A percentile compares a stretch with the other conserved stretches of the same genome.
These are phyloP conservation scores for Felis catus DNA, from an alignment of 2,113 vertebrate genomes.

Conservation along the genomic window DNA sequence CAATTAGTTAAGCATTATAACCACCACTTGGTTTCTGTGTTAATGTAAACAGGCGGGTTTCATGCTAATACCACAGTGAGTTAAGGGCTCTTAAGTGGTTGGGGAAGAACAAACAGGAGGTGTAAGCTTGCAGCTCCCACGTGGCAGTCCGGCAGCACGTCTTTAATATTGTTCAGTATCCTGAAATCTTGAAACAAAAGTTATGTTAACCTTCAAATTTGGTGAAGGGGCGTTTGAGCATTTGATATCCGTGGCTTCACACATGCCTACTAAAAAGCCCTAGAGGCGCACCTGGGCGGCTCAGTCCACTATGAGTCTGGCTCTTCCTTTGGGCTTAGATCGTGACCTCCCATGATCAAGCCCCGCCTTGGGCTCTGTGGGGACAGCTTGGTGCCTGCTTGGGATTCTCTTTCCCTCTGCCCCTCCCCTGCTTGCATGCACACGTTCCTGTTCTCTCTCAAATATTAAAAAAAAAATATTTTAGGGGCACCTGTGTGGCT, in stretches of 20 bases:
- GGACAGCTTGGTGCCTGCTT: no score
- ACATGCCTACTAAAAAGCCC: not conserved
- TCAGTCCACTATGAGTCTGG: no score
- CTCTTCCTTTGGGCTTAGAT: no score
- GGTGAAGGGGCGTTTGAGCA: not conserved
- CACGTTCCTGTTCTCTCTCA: no score
- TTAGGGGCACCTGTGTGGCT: no score
- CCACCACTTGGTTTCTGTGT: not conserved
- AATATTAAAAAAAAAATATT: no score
- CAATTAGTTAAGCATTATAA: not conserved
- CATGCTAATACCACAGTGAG: not conserved
- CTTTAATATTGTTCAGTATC: not conserved
- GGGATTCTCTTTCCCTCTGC: no score
- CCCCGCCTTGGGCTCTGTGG: no score
- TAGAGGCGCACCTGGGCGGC: no score
- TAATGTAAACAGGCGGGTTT: not conserved
- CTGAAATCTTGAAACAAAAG: not conserved
- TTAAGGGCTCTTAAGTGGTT: not conserved
- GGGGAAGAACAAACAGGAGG: not conserved
- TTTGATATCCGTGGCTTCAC: not conserved
- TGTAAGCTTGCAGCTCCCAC: rapidly evolving
- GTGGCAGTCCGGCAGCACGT: not conserved
- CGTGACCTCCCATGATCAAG: no score
- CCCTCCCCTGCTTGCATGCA: no score
- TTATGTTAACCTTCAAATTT: not conserved